These are phyloP conservation scores for Coregonus ussuriensis DNA, from an alignment of 2,797 vertebrate species.

Conservation along the genomic window DNA sequence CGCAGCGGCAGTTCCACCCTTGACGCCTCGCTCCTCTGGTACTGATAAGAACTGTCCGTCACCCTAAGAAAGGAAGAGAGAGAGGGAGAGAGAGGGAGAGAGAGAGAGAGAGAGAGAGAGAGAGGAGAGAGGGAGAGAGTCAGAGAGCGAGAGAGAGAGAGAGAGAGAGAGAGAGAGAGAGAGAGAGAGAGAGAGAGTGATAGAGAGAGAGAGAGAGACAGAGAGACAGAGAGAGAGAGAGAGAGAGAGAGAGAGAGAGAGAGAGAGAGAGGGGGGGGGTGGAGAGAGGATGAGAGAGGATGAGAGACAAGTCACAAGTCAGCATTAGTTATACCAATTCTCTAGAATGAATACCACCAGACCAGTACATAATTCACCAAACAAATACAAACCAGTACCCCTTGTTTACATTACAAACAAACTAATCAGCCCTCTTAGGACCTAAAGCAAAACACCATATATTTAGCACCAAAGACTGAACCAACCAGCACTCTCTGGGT, in stretches of 20 bases:
- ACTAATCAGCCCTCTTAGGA: neutral
- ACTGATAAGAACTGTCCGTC: constrained; percentile 25
- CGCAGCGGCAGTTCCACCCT: constrained; percentile 34
- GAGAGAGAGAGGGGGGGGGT: neutral
- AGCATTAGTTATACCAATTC: neutral
- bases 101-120: constrained; percentile 12
- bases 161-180: too few species aligned
- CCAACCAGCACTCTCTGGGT: neutral
- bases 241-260: neutral
- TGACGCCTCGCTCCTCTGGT: constrained; percentile 50
- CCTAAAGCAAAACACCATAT: neutral
- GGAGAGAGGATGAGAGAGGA: too few species aligned
- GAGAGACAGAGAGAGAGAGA: constrained; percentile 14
- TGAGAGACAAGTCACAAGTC: neutral
- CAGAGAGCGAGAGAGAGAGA: neutral
- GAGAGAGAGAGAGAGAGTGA: too few species aligned
- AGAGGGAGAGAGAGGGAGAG: constrained; percentile 1
- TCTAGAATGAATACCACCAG: neutral
- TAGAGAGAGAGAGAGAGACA: neutral
- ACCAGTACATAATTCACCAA: neutral
- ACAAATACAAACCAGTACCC: neutral
- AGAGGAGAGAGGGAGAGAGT: neutral
- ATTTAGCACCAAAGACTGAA: neutral
- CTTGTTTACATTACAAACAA: neutral
- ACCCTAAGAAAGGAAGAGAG: constrained; percentile 36